Conservation (phyloP, 2,113 vertebrate species). For the Platysternon megacephalum region DNA sequence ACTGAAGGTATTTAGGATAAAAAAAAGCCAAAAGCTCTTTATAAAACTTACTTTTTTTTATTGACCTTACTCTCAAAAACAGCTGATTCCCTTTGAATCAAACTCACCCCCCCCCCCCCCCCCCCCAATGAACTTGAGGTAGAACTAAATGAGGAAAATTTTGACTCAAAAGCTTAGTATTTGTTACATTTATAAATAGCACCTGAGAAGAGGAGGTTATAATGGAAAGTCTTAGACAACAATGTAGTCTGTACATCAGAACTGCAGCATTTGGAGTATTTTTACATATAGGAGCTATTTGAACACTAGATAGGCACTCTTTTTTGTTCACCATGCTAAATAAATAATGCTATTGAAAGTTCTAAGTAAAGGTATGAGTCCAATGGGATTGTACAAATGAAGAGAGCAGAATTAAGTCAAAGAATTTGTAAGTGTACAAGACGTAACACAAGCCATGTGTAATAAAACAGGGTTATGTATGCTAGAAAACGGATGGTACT, state of each 20-base stretch:
- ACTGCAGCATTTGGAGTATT: neutral
- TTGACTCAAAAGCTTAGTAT: accelerated
- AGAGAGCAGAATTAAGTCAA: neutral
- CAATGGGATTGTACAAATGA: neutral
- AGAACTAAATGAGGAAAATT: neutral
- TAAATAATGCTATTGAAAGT: neutral
- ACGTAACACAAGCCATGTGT: accelerated
- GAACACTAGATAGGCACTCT: neutral
- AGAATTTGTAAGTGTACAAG: accelerated
- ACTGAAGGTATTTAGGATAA: neutral
- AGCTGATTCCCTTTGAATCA: neutral
- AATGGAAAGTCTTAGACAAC: neutral
- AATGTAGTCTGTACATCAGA: neutral
- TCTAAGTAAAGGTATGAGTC: neutral
- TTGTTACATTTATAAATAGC: neutral
- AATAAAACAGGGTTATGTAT: neutral
- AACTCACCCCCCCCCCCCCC: accelerated
- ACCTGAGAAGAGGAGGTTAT: neutral
- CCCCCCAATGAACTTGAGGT: neutral
- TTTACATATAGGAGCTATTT: neutral
- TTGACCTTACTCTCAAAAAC: neutral
- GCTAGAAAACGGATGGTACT: accelerated
- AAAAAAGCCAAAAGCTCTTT: neutral
- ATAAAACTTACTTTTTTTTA: neutral
- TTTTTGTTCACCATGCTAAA: neutral